Base-by-base conservation (phyloP, 2,113 vertebrate genomes). In the Urocynchramus pylzowi region DNA sequence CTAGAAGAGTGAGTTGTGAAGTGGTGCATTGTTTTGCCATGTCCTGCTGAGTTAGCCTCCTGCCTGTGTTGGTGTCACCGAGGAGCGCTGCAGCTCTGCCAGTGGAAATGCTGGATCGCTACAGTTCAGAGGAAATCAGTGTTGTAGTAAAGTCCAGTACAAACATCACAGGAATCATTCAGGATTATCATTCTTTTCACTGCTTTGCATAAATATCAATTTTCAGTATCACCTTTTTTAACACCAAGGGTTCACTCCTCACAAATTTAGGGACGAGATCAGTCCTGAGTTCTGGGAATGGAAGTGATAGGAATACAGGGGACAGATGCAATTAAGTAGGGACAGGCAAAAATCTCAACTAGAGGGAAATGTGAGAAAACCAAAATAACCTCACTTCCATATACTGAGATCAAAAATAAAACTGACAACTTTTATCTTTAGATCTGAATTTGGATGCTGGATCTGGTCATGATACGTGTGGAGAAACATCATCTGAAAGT, bases 401-500 rank as follows among this genome's bases (percentile, higher is more conserved):
- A 52, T 89, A 71, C 26, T 74, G 57, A 95, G 80, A 84, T 96
- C 57, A 84, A 81, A 96, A 96, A 94, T 78, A 74, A 97, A 96
- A 94, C 82, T 91, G 37, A 90, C 57, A 63, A 81, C 84, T 96
- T 79, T 96, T 96, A 67, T 97, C 98, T 98, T 94, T 97, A 98
- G 98, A 98, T 97, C 93, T 96, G 96, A 98, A 96, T 97, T 97
- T 98, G 98, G 99, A 98, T 26, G 86, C 96, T 90, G 98, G 98
- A 94, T 99, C 98, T 84, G 98, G 98, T 92, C 98, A 98, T 23
- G 99, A 99, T 75, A 98, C 98, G 0, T 99, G 98, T 94, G 99
- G 99, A 95, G 99, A 99, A 95, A 99, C 98, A 4, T 99, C 99
- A 30, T 99, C 99, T 60, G 99, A 99, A 98, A 99, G 99, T 97